Evolutionary conservation across 2,113 vertebrate genomes (phyloP).

Genomic region (Glareola pratincola): DNA sequence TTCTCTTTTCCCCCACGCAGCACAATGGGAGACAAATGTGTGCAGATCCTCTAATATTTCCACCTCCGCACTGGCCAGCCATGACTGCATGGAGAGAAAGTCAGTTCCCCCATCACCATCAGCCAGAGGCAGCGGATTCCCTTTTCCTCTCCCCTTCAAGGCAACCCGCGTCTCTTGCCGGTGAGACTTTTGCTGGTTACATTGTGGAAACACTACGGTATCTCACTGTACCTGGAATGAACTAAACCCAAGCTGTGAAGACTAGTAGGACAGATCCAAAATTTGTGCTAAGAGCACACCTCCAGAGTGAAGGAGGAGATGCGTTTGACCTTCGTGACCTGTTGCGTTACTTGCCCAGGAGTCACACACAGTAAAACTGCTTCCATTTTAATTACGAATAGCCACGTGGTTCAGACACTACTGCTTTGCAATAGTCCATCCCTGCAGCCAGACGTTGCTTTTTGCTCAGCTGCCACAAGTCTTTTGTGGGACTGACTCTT

Average conservation of each 20-base stretch:
- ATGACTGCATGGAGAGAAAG: not conserved
- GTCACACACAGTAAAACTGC: not conserved
- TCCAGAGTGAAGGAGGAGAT: not conserved
- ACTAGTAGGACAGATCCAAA: not conserved
- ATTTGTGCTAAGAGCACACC: accelerated
- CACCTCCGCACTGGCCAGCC: not conserved
- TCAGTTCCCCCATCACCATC: accelerated
- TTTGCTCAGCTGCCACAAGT: not conserved
- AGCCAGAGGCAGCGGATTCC: not conserved
- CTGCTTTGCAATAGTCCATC: not conserved
- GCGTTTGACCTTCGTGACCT: not conserved
- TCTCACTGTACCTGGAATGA: not conserved
- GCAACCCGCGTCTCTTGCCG: not conserved
- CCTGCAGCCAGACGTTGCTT: not conserved
- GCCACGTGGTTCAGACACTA: not conserved
- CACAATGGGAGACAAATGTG: not conserved
- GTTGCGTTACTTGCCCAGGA: not conserved
- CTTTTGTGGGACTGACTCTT: not conserved
- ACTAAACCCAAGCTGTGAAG: not conserved
- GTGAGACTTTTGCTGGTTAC: not conserved
- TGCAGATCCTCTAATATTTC: not conserved
- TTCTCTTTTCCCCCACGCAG: not conserved
- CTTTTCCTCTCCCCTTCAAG: not conserved
- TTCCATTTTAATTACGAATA: not conserved
- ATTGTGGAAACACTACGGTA: not conserved